Percentiles rank a stretch among this genome's conserved stretches.
phyloP scores from a whole-genome alignment of 2,797 vertebrate species.

The Botia kubotai region DNA sequence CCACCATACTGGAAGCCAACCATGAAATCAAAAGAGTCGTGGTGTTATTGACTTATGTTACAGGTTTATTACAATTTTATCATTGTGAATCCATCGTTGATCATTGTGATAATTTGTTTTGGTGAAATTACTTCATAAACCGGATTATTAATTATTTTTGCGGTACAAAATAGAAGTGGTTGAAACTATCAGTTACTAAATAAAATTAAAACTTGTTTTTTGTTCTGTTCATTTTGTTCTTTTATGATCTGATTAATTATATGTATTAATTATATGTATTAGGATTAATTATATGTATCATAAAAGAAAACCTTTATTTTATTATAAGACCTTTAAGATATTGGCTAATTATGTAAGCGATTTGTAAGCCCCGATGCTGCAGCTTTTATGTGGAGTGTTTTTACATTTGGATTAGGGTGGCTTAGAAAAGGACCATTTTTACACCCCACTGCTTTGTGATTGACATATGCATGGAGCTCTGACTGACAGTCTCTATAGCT shows the following conservation, averaged over 20 bases:
- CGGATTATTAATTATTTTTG: not conserved
- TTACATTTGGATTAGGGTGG: conserved; percentile 52
- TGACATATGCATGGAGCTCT: conserved; percentile 74
- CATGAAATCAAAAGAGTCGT: not conserved
- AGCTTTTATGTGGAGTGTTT: conserved; percentile 23
- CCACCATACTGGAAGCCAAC: conserved; percentile 24
- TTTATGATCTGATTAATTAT: too few relatives aligned
- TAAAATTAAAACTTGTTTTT: too few relatives aligned
- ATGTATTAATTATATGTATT: too few relatives aligned
- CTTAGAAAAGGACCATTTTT: conserved; percentile 38
- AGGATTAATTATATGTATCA: too few relatives aligned
- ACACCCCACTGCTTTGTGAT: conserved; percentile 62
- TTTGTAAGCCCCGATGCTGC: conserved; percentile 42
- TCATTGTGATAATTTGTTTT: not conserved
- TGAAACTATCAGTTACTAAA: too few relatives aligned
- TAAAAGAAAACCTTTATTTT: not conserved
- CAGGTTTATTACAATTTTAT: not conserved
- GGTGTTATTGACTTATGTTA: not conserved
- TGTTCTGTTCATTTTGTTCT: too few relatives aligned
- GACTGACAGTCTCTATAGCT: conserved; percentile 75
- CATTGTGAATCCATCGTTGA: not conserved
- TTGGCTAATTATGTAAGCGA: conserved; percentile 23
- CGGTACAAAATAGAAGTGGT: too few relatives aligned
- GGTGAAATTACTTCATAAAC: not conserved
- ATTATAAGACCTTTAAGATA: not conserved